Base-by-base conservation (phyloP, 2,888 invertebrate genomes). In the Conops quadrifasciatus region DNA sequence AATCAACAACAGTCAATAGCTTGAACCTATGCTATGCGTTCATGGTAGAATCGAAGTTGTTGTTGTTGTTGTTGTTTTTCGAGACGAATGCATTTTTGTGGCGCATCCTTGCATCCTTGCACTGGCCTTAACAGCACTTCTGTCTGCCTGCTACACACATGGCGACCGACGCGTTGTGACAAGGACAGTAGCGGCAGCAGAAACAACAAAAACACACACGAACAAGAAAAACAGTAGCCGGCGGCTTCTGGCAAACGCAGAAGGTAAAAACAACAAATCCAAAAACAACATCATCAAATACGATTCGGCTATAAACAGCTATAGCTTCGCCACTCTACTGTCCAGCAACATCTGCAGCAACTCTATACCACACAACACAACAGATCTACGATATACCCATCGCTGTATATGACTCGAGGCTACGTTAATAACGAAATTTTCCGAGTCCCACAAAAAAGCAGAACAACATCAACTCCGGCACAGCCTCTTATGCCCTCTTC, bases 401-500 rank as follows among this genome's bases (percentile, higher is more conserved):
- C 9, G n/a, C 49, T 51, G 67, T 47, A 47, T 59, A 30, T 28
- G 59, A 45, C 67, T 67, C 67, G 47, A 28, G 67, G 67, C 67
- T 45, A 56, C 36, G 66, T 66, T 53, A 53, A n/a, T n/a, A n/a
- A 66, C 59, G 59, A 59, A 67, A 67, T 67, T 59, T 45, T 59
- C 26, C n/a, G 47, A n/a, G 58, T 24, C 28, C 21, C 11, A 1
- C 19, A 53, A 56, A 49, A 49, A 16, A 49, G 13, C 16, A 56
- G 19, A 24, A 56, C 5, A 11, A 11, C 24, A 58, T 2, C 15
- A 2, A 56, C 21, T 21, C 53, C 21, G 19, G 5, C 21, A n/a
- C 21, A 53, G 19, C 9, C 36, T 36, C 9, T 36, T 4, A 36
- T 19, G 19, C 5, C 36, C 4, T 9, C 5, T 36, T 7, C 36